These are phyloP conservation scores for Gila robusta DNA, from an alignment of 2,797 vertebrate species.

Conservation along the genomic window DNA sequence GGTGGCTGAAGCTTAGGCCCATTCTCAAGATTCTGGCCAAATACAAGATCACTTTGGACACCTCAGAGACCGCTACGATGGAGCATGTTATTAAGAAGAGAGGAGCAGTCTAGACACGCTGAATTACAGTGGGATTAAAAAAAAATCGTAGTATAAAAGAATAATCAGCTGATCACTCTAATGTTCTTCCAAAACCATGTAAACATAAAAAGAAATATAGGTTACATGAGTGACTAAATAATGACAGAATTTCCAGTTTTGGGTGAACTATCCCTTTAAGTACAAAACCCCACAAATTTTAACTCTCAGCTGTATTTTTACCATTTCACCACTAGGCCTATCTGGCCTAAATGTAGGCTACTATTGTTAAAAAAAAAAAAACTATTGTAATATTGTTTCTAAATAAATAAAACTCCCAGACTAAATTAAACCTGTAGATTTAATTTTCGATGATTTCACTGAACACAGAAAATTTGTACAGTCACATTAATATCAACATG, in stretches of 20 bases:
- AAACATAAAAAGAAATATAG: not conserved
- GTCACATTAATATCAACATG: not conserved
- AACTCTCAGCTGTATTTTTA: not conserved
- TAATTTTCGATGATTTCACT: constrained; percentile 6
- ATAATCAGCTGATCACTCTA: not conserved
- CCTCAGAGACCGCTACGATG: constrained; percentile 84
- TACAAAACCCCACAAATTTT: not conserved
- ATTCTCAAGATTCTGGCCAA: constrained; percentile 96
- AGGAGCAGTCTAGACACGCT: constrained; percentile 36
- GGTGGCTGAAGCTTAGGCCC: constrained; percentile 94
- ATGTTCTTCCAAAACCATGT: not conserved
- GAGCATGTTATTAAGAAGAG: constrained; percentile 87
- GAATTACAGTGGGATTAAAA: not conserved
- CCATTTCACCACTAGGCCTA: not conserved
- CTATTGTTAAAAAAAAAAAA: not conserved
- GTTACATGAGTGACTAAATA: constrained; percentile 1
- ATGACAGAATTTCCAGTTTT: not conserved
- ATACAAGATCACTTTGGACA: constrained; percentile 89
- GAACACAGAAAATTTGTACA: not conserved
- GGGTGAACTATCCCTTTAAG: not conserved
- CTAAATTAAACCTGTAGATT: not conserved
- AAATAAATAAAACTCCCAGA: not conserved
- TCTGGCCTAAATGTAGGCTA: not conserved
- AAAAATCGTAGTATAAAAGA: not conserved
- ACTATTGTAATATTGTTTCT: not conserved